Base-by-base conservation (phyloP, 2,888 invertebrate genomes). In the Plagodis pulveraria region DNA sequence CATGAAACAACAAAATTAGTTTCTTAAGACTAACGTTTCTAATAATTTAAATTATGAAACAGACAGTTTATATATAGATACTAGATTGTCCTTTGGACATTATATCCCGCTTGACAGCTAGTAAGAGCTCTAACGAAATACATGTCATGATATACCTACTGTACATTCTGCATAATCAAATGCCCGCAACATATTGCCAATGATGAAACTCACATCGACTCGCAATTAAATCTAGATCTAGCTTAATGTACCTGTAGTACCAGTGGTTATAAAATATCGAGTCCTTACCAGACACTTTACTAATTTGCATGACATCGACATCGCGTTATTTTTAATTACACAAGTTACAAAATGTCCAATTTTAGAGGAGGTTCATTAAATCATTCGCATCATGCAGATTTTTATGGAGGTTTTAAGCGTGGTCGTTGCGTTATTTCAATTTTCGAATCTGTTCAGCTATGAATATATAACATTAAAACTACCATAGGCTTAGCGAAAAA, bases 281-380 rank as follows among this genome's bases (percentile, higher is more conserved):
- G 62, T 68, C 71, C 69, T 76, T 68, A 73, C 69, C 71, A 71
- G 71, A 70, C 66, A 70, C 62, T 52, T 57, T 52, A 71, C 71
- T 71, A 61, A 74, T 72, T 73, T 75, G 66, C 69, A 65, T 72
- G 73, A 71, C 66, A 68, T 71, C 69, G 62, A 74, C 73, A 50
- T 54, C 40, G n/a, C 36, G 36, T 42, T 47, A 40, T 46, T 50
- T 22, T 38, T 56, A 47, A 61, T 62, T 55, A 45, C 36, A 40
- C 48, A 33, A 52, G 35, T 60, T 49, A 46, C 56, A 52, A 56
- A 61, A 61, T 56, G 41, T 49, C 34, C 38, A 55, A 51, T 55
- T 44, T 51, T 48, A 43, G 42, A 45, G 54, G 47, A 38, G n/a
- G 46, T 33, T 54, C 34, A 47, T 43, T 59, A 47, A 59, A 54